Base-by-base conservation (phyloP, 2,797 vertebrate species). In the Merluccius polli region DNA sequence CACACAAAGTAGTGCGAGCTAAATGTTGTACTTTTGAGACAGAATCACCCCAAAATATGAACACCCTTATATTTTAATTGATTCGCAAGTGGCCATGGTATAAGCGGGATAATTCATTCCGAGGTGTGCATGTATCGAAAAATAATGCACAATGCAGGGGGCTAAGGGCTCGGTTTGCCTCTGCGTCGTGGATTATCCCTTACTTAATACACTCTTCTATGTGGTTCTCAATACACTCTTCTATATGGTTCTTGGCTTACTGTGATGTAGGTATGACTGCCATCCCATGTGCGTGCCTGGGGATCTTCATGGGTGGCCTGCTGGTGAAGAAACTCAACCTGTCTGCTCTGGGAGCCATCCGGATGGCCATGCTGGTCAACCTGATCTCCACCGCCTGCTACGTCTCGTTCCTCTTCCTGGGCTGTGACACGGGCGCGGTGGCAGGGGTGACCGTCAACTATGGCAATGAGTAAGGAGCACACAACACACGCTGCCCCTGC, bases 311-410 rank as follows among this genome's bases (percentile, higher is more conserved):
- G 91, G 97, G 98, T 0, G 98, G 98, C 1, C 93, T 99, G 77
- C 93, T 99, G 89, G 98, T 99, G 84, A 99, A 99, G 92, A 98
- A 99, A 91, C 93, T 99, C 82, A 98, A 97, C 89, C 88, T 99
- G 78, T 97, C 97, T 0, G 97, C 97, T 0, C 92, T 99, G 59
- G 97, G 98, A 71, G 98, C 98, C 78, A 97, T 98, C 75, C 95
- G 95, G 73, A 98, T 99, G 98, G 97, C 98, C 85, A 98, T 99
- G 97, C 81, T 98, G 73, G 98, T 99, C 89, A 99, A 99, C 92
- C 91, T 99, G 87, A 94, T 99, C 76, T 99, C 98, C 91, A 98
- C 97, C 0, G 95, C 96, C 75, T 99, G 98, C 91, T 99, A 99
- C 1, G 91, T 99, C 80, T 98, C 97, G 70, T 98, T 99, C 93